Evolutionary conservation across 2,113 vertebrate species (phyloP), one percentile per base, ranked within the genome.

Genomic region (Micronisus gabar): DNA sequence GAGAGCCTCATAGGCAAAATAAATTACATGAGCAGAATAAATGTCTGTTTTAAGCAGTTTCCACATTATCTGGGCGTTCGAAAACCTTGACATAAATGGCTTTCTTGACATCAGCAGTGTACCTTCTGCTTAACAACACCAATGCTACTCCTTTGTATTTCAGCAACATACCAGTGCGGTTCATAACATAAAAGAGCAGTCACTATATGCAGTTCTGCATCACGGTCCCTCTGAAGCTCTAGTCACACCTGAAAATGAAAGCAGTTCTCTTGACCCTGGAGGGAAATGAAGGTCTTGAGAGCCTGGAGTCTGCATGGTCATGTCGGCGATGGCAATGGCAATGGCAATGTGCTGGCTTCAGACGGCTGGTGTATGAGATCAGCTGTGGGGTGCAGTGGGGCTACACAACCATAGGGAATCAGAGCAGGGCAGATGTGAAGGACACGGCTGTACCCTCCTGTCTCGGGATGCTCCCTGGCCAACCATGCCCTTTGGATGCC

Each of bases 291-390:
- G 17, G 32, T 48, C 65, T 81, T 4, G 2, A 50, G 55, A 61
- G 13, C 45, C 15, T 76, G 55, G 38, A 48, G 29, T 36, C 41
- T 83, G 22, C 47, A 43, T 6, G 23, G 38, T 52, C 2, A 2
- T 38, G 53, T 58, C 3, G 6, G 26, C 1, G 2, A 23, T 0
- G 2, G 18, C 15, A 27, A 10, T 0, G 2, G 18, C 15, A 27
- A 10, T 5, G 61, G 13, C 36, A 48, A 3, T 3, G 17, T 29
- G 5, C 38, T 78, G n/a, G 21, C 34, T 93, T 91, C 61, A 67
- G 41, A 15, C 20, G 80, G 26, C 25, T 65, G 52, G 11, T 45
- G 7, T 56, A 2, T 15, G 65, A 73, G 52, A n/a, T 58, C 47
- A 67, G 43, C 41, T 67, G 55, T 40, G 38, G 38, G 36, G 23